Percentiles rank a stretch among this genome's conserved stretches.
phyloP scores from a whole-genome alignment of 1,140 invertebrate species.

The Adoxophyes honmai region DNA sequence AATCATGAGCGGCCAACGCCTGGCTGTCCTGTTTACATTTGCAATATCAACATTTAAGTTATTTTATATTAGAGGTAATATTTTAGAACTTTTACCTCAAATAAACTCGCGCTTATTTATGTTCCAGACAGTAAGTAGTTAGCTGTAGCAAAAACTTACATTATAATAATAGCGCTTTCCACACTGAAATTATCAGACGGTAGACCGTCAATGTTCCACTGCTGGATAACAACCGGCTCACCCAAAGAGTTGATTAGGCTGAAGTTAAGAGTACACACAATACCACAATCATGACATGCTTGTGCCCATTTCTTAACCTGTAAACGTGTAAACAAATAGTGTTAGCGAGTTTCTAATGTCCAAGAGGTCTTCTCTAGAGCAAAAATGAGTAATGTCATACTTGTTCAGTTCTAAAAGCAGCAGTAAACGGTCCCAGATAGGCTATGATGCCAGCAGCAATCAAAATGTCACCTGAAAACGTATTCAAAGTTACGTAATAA shows the following conservation, averaged over 20 bases:
- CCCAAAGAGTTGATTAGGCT: conserved; percentile 86
- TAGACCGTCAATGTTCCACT: conserved; percentile 94
- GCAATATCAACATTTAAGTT: too few species aligned
- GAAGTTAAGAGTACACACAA: conserved; percentile 87
- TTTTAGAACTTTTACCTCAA: too few species aligned
- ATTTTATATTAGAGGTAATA: too few species aligned
- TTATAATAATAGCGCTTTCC: conserved; percentile 95
- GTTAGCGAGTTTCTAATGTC: neutral
- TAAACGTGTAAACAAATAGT: conserved; percentile 1
- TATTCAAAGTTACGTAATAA: too few species aligned
- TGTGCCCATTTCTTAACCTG: conserved; percentile 86
- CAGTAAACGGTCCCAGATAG: conserved; percentile 94
- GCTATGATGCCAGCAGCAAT: conserved; percentile 94
- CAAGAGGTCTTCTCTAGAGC: neutral
- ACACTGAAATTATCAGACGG: conserved; percentile 93
- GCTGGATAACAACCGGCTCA: conserved; percentile 90
- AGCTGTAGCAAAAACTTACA: conserved; percentile 74
- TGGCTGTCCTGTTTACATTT: conserved; percentile 80
- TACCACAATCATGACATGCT: conserved; percentile 80
- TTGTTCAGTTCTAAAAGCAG: conserved; percentile 84
- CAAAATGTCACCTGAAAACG: conserved; percentile 86
- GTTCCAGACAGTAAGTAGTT: too few species aligned
- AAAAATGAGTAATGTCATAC: conserved; percentile 23
- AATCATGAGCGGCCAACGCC: conserved; percentile 94
- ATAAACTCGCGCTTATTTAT: too few species aligned